Percentiles rank a stretch among this genome's conserved stretches.
These are phyloP conservation scores for Sminthurinus aureus DNA, from an alignment of 2,888 invertebrate species.

Conservation along the genomic window DNA sequence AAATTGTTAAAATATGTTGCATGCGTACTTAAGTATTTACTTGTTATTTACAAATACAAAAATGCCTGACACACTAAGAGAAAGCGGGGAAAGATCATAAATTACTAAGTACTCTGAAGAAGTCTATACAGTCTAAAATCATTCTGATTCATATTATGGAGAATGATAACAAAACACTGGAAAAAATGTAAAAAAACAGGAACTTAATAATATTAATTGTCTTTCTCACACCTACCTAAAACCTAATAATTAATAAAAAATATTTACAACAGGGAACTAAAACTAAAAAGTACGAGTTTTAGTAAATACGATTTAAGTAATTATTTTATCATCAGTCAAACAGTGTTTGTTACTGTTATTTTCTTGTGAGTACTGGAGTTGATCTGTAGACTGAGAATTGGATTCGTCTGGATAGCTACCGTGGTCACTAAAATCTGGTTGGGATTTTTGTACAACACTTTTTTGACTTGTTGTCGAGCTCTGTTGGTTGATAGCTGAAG, in stretches of 20 bases:
- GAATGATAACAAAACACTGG: no score
- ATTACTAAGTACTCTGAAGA: no score
- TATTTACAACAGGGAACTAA: neutral
- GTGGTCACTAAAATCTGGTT: constrained; percentile 31
- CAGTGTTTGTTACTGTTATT: constrained; percentile 52
- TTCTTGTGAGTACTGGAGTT: constrained; percentile 48
- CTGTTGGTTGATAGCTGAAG: constrained; percentile 48
- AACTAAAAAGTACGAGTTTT: neutral
- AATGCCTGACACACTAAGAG: no score
- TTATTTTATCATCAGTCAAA: constrained; percentile 51
- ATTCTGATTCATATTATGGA: no score
- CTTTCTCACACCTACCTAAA: no score
- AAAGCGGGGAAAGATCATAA: no score
- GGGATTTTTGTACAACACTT: constrained; percentile 40
- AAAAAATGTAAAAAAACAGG: no score
- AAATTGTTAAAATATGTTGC: no score
- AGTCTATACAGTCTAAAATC: no score
- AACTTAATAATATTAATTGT: no score
- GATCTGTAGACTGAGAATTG: neutral
- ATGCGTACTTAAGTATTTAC: no score
- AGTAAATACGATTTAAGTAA: constrained; percentile 41
- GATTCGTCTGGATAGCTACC: constrained; percentile 14
- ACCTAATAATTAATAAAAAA: neutral
- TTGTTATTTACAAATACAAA: no score
- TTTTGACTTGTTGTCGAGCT: constrained; percentile 9